phyloP scores from a whole-genome alignment of 2,797 vertebrate genomes.

The Echiichthys vipera region DNA sequence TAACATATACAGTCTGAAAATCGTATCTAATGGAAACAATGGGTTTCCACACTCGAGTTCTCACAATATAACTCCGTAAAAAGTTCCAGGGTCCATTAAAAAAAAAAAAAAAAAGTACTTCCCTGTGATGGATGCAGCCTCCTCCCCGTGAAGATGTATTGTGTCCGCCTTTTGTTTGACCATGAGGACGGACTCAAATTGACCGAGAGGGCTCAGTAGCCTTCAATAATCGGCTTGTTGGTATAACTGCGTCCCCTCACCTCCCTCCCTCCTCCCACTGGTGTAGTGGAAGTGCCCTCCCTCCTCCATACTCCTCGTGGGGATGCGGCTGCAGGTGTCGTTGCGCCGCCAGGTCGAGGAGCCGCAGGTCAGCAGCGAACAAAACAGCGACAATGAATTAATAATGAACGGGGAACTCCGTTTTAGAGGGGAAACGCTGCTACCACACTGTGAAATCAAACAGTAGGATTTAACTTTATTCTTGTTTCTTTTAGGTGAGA shows the following conservation, averaged over 20 bases:
- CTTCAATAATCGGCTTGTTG: constrained; percentile 82
- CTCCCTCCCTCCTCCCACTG: constrained; percentile 31
- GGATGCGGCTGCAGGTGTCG: constrained; percentile 37
- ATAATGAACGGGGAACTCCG: no score
- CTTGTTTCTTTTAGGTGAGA: no score
- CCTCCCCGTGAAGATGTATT: background rate
- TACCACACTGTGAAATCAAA: no score
- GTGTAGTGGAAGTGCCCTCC: background rate
- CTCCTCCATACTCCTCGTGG: no score
- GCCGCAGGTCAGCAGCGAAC: constrained; percentile 7
- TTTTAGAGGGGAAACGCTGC: no score
- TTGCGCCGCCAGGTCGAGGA: constrained; percentile 10
- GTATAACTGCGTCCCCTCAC: constrained; percentile 64
- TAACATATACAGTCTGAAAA: background rate
- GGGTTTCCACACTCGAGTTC: background rate
- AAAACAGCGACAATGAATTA: no score
- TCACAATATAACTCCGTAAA: constrained; percentile 27
- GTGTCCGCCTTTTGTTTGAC: constrained; percentile 30
- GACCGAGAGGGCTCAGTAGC: constrained; percentile 60
- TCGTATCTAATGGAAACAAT: background rate
- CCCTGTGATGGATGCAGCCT: constrained; percentile 2
- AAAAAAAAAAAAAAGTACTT: background rate
- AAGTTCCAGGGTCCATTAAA: constrained; percentile 29
- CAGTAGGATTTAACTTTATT: no score
- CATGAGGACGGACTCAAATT: constrained; percentile 59